Evolutionary conservation across 2,888 invertebrate genomes (phyloP).

Genomic region (Polyploca ridens): DNA sequence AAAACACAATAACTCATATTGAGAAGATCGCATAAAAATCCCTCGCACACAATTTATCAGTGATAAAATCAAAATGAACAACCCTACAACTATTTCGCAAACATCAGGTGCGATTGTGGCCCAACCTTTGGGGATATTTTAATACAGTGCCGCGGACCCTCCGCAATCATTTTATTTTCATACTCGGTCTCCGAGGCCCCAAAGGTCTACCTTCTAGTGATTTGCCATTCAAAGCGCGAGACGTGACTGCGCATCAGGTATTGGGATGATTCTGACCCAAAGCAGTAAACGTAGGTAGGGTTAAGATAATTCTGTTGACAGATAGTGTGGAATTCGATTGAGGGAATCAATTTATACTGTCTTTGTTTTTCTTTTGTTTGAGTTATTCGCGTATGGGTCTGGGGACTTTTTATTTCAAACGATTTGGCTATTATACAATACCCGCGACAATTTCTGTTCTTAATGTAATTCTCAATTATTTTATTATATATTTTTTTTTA

Average conservation of each 20-base stretch:
- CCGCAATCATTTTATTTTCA: constrained; percentile 83
- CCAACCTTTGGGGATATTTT: constrained; percentile 76
- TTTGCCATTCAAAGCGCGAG: constrained; percentile 79
- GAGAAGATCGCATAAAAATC: constrained; percentile 16
- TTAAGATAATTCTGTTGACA: constrained; percentile 77
- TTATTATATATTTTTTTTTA: no score
- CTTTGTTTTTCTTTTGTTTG: constrained; percentile 22
- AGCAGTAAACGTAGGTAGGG: constrained; percentile 56
- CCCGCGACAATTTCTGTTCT: no score
- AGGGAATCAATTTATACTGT: constrained; percentile 61
- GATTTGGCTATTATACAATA: background rate
- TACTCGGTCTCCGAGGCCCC: constrained; percentile 75
- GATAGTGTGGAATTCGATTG: constrained; percentile 65
- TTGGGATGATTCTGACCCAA: constrained; percentile 56
- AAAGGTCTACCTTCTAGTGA: constrained; percentile 78
- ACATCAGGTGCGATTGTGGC: constrained; percentile 72
- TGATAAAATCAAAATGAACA: constrained; percentile 67
- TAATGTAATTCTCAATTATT: no score
- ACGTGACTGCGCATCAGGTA: constrained; percentile 76
- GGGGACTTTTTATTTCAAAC: background rate
- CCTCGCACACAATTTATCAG: constrained; percentile 58
- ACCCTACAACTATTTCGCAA: constrained; percentile 60
- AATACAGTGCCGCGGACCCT: constrained; percentile 74
- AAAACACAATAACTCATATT: constrained; percentile 13
- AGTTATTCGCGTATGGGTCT: background rate